Evolutionary conservation across 2,888 invertebrate species (phyloP).

Genomic region (Aelia acuminata): DNA sequence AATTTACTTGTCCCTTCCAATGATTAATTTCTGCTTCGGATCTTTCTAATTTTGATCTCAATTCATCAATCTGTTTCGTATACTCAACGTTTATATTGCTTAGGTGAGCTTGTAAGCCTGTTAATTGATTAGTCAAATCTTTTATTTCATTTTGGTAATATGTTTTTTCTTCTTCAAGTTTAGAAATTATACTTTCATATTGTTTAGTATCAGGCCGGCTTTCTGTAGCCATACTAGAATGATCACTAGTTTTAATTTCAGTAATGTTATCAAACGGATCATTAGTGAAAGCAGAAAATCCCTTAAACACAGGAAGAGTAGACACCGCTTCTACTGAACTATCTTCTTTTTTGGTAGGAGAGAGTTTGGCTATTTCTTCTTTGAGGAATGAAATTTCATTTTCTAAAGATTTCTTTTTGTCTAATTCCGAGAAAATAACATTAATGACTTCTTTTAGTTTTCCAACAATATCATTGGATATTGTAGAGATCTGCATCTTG

Average conservation of each 20-base stretch:
- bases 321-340: not conserved
- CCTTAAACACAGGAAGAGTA: constrained; percentile 58
- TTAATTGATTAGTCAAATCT: constrained; percentile 18
- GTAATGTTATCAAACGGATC: constrained; percentile 65
- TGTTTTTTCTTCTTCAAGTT: constrained; percentile 49
- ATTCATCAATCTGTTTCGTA: constrained; percentile 15
- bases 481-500: constrained; percentile 6
- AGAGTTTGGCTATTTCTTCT: not conserved
- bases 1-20: constrained; percentile 56
- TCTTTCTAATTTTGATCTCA: constrained; percentile 35
- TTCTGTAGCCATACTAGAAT: constrained; percentile 67
- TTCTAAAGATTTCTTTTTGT: constrained; percentile 23
- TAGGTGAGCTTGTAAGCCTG: constrained; percentile 15
- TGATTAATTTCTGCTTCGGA: constrained; percentile 59
- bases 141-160: constrained; percentile 34
- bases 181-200: constrained; percentile 28
- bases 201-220: constrained; percentile 66
- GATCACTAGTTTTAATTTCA: constrained; percentile 65
- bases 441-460: constrained; percentile 26
- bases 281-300: constrained; percentile 50
- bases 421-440: not conserved
- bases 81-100: not conserved
- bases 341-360: not conserved
- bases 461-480: constrained; percentile 6
- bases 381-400: not conserved